Conservation (phyloP, 2,888 invertebrate genomes). For the Marronus borbonicus region DNA sequence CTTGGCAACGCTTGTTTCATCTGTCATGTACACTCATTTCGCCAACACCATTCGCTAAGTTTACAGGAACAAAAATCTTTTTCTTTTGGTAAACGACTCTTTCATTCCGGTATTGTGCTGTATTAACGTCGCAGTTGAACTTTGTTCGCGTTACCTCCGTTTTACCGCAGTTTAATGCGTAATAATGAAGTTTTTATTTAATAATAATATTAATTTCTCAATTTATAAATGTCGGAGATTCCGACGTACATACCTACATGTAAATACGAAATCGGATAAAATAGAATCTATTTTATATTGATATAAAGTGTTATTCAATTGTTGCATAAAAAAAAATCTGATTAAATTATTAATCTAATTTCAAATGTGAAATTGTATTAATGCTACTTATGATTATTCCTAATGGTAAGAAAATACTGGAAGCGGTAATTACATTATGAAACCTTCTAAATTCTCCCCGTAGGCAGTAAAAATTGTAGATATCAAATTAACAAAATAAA, state of each 20-base stretch:
- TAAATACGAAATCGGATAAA: too few species aligned
- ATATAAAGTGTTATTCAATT: too few species aligned
- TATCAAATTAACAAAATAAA: constrained; percentile 4
- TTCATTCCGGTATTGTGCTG: constrained; percentile 17
- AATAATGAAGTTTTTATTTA: neutral
- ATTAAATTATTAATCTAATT: neutral
- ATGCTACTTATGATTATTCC: too few species aligned
- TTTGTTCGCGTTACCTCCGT: constrained; percentile 10
- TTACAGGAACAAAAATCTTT: constrained; percentile 46
- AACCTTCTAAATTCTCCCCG: neutral
- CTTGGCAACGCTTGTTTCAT: constrained; percentile 60
- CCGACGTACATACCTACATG: too few species aligned
- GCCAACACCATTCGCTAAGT: constrained; percentile 42
- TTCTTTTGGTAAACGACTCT: constrained; percentile 34
- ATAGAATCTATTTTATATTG: too few species aligned
- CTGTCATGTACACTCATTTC: constrained; percentile 56
- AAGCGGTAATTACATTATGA: neutral
- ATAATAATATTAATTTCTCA: neutral
- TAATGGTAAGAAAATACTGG: too few species aligned
- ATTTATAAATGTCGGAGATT: too few species aligned
- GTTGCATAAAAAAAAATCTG: too few species aligned
- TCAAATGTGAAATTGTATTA: neutral
- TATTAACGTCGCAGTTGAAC: constrained; percentile 15
- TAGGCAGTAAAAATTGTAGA: neutral
- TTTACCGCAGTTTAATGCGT: neutral